phyloP scores from a whole-genome alignment of 1,140 invertebrate genomes.

The Spodoptera litura region DNA sequence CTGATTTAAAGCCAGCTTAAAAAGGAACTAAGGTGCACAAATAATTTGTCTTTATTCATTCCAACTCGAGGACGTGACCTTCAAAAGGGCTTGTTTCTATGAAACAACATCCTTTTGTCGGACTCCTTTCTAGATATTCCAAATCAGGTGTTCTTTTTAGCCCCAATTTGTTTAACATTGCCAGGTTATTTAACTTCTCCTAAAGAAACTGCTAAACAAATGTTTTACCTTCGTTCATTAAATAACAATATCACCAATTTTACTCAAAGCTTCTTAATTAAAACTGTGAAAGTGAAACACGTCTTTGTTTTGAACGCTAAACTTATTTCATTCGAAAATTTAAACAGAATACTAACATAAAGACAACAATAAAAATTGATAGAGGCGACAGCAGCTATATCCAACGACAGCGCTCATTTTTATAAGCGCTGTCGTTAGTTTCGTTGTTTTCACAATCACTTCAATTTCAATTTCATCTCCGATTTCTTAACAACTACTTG shows the following conservation, averaged over 20 bases:
- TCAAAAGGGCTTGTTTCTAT: not conserved
- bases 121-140: not conserved
- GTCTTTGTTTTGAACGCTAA: slow-evolving; percentile 25
- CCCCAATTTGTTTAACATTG: not conserved
- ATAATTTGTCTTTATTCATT: not conserved
- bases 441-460: not conserved
- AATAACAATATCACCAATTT: slow-evolving; percentile 23
- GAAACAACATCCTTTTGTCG: slow-evolving; percentile 1
- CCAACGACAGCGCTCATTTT: not conserved
- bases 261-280: slow-evolving; percentile 29
- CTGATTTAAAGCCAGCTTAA: not conserved
- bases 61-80: not conserved
- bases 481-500: slow-evolving; percentile 16
- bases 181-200: slow-evolving; percentile 6
- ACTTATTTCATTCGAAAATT: slow-evolving; percentile 27
- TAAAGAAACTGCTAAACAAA: slow-evolving; percentile 3
- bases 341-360: slow-evolving; percentile 25
- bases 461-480: slow-evolving; percentile 35
- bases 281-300: slow-evolving; percentile 26
- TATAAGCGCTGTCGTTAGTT: too few relatives aligned
- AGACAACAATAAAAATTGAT: slow-evolving; percentile 33
- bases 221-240: slow-evolving; percentile 32
- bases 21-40: not conserved
- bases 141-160: slow-evolving; percentile 6
- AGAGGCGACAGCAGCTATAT: not conserved